Percentiles rank a stretch among this genome's conserved stretches.
phyloP scores from a whole-genome alignment of 2,888 invertebrate species.

The Lasioglossum malachurum region DNA sequence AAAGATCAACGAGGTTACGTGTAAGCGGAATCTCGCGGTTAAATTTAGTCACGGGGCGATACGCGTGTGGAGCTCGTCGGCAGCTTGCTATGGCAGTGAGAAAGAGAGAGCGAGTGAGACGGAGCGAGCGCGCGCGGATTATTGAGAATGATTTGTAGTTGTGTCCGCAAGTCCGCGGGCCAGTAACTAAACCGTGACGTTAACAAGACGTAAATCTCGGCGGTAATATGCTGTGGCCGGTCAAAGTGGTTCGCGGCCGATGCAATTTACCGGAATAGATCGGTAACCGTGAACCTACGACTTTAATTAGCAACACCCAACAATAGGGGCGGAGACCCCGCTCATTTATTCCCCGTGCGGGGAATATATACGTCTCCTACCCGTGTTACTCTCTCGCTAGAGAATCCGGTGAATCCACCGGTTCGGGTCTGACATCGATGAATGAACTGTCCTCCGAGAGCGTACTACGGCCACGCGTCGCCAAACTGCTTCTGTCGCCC shows the following conservation, averaged over 20 bases:
- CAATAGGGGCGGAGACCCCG: conserved; percentile 43
- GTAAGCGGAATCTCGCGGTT: conserved; percentile 63
- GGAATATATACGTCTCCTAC: conserved; percentile 13
- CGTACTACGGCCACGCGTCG: conserved; percentile 21
- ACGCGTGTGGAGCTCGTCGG: conserved; percentile 43
- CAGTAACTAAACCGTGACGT: conserved; percentile 70
- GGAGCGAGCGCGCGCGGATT: conserved; percentile 58
- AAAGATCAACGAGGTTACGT: conserved; percentile 40
- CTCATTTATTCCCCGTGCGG: conserved; percentile 38
- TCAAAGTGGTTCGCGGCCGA: conserved; percentile 41
- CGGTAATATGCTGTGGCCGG: conserved; percentile 62
- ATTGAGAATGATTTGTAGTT: conserved; percentile 73
- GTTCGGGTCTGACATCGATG: conserved; percentile 47
- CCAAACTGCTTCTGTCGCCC: conserved; percentile 9
- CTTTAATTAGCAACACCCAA: conserved; percentile 67
- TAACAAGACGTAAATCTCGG: conserved; percentile 74
- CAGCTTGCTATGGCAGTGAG: background rate
- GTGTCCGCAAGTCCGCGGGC: conserved; percentile 57
- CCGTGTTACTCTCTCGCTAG: conserved; percentile 37
- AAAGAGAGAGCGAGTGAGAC: background rate
- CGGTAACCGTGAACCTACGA: conserved; percentile 62
- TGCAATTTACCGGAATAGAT: conserved; percentile 66
- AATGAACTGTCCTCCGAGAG: conserved; percentile 52
- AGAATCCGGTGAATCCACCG: conserved; percentile 42
- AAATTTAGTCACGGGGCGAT: conserved; percentile 69